Conservation (phyloP, 2,113 vertebrate genomes). For the Noctilio leporinus region DNA sequence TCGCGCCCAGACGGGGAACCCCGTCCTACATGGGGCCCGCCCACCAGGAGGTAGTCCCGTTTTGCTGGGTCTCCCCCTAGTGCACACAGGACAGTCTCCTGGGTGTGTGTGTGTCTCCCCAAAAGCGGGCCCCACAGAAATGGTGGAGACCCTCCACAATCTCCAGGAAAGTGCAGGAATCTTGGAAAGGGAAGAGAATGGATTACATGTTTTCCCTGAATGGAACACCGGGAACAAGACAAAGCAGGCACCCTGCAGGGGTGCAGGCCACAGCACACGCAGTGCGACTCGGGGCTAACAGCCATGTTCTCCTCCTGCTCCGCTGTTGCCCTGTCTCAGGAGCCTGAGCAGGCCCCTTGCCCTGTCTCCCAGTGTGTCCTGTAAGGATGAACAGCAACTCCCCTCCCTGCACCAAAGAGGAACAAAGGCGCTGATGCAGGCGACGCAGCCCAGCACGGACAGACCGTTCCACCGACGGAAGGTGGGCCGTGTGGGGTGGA, state of each 20-base stretch:
- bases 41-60: too few relatives aligned
- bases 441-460: background rate
- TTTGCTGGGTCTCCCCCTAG: too few relatives aligned
- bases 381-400: fast-evolving
- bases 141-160: background rate
- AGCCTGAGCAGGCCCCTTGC: background rate
- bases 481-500: fast-evolving
- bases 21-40: too few relatives aligned
- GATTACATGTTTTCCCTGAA: background rate
- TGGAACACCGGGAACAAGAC: fast-evolving
- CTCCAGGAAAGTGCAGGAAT: background rate
- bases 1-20: too few relatives aligned
- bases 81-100: background rate
- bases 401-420: background rate
- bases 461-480: fast-evolving
- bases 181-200: background rate
- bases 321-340: too few relatives aligned
- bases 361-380: background rate
- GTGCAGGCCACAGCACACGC: fast-evolving
- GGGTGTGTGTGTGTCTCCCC: background rate
- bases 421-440: fast-evolving
- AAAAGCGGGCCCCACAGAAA: background rate
- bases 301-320: fast-evolving
- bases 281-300: fast-evolving
- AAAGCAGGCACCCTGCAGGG: fast-evolving